These are phyloP conservation scores for Stramonita haemastoma DNA, from an alignment of 2,888 invertebrate species.

Conservation along the genomic window DNA sequence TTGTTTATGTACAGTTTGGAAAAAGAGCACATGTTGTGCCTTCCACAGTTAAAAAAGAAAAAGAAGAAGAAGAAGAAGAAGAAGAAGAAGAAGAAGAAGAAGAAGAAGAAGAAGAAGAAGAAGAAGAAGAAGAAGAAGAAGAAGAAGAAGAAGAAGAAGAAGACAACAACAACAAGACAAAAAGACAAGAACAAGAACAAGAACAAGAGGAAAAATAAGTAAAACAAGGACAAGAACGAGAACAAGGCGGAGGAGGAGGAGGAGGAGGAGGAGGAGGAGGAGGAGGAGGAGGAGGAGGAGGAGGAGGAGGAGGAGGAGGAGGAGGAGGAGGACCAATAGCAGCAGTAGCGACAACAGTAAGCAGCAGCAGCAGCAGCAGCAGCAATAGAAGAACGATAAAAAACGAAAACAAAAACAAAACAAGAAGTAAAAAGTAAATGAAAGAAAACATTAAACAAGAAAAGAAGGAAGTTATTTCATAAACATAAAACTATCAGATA, in stretches of 20 bases:
- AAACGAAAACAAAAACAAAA: no score
- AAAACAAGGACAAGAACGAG: not conserved
- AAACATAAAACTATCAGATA: no score
- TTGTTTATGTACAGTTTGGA: not conserved
- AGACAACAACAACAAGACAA: not conserved
- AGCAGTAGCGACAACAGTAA: conserved; percentile 5
- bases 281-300: not conserved
- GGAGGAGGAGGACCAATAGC: conserved; percentile 18
- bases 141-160: not conserved
- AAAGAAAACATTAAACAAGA: no score
- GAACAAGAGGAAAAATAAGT: not conserved
- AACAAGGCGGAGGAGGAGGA: not conserved
- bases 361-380: no score
- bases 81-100: not conserved
- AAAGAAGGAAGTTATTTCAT: no score
- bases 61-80: not conserved
- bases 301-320: conserved; percentile 1
- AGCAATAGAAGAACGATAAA: no score
- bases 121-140: not conserved
- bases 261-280: not conserved
- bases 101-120: not conserved
- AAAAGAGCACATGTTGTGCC: not conserved
- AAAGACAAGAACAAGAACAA: not conserved
- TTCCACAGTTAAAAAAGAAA: no score
- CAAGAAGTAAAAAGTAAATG: no score